phyloP scores from a whole-genome alignment of 2,113 vertebrate species.

The Elanus axillaris region DNA sequence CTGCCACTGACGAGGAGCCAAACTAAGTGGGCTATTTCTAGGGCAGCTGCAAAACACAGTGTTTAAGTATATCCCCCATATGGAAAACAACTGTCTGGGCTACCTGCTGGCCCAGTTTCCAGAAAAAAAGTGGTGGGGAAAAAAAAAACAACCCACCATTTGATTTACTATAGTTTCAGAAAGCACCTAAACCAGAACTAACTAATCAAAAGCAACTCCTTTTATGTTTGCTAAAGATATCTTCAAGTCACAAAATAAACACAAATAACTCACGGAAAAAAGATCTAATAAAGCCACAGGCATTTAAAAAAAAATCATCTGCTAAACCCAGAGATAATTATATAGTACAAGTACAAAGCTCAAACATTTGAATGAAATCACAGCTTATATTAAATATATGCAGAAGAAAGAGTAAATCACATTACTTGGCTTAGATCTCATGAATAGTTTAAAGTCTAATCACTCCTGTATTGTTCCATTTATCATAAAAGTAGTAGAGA shows the following conservation, averaged over 20 bases:
- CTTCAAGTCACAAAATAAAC: not conserved
- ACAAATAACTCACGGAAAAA: not conserved
- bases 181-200: slow-evolving; percentile 3
- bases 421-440: not conserved
- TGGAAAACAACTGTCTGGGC: not conserved
- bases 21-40: not conserved
- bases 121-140: not conserved
- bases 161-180: not conserved
- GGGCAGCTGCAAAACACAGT: not conserved
- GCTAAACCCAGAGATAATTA: slow-evolving; percentile 1
- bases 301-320: not conserved
- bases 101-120: not conserved
- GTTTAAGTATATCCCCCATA: slow-evolving; percentile 15
- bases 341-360: not conserved
- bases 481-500: not conserved
- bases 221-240: slow-evolving; percentile 6
- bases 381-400: not conserved
- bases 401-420: not conserved
- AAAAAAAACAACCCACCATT: not conserved
- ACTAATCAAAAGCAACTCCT: not conserved
- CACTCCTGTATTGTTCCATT: not conserved
- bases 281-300: not conserved
- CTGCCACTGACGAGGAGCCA: fast-evolving
- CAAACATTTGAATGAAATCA: not conserved
- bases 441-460: slow-evolving; percentile 3